Evolutionary conservation across 2,113 vertebrate species (phyloP), one percentile per base, ranked within the genome.

Genomic region (Perca schrenkii): DNA sequence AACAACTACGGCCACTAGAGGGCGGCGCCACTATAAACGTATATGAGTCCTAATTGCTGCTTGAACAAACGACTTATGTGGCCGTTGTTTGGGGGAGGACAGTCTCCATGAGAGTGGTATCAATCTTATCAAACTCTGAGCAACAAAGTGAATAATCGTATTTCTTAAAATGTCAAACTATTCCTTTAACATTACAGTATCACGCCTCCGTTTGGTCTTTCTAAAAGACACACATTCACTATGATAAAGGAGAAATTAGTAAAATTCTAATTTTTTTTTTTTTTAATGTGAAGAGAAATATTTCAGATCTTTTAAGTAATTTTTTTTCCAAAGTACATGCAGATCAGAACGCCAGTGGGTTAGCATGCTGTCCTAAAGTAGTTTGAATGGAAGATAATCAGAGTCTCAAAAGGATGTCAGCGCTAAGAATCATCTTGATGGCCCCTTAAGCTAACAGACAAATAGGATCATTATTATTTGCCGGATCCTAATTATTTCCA

Each of bases 341-440:
- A 54, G 62, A 77, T 50, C 21, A 76, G 61, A 74, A 71, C 62
- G 57, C 85, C 80, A 80, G 73, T 49, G 36, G 47, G 68, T 88
- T 76, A 88, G 89, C 84, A 87, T 84, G 82, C 80, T 80, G 85
- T 88, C 71, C 67, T 71, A 53, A 78, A 79, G 69, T 83, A 77
- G 79, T 82, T 74, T 78, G 50, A 82, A 85, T 81, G 74, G 60
- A 83, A 83, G 83, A 80, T 71, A 34, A 83, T 68, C 36, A 49
- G 34, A 79, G 46, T 83, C 56, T 46, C 67, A 76, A 73, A 86
- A 69, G 25, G 56, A 68, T 56, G 28, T 46, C 57, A 28, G 72
- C 22, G 58, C 47, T 81, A 64, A 53, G 21, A 50, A 53, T 77
- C n/a, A 34, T 86, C 36, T 81, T 52, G 60, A 54, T 65, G 31